Conservation (phyloP, 2,888 invertebrate genomes). For the Caenorhabditis auriculariae region DNA sequence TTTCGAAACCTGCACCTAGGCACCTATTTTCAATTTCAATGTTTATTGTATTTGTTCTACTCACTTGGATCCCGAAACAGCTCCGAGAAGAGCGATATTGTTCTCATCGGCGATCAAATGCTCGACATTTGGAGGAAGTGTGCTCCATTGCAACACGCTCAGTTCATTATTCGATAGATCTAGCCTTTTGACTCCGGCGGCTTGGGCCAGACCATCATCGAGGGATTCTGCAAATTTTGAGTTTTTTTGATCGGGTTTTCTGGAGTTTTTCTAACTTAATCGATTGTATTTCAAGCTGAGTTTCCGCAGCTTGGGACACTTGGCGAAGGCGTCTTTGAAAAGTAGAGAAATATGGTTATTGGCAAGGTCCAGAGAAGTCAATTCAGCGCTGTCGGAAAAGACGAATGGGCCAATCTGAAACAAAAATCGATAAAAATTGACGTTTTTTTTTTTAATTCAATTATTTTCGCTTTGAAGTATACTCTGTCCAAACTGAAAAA, state of each 20-base stretch:
- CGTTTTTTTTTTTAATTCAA: too few species aligned
- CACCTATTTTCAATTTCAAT: too few species aligned
- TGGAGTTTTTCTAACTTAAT: too few species aligned
- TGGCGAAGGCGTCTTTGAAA: slow-evolving; percentile 51
- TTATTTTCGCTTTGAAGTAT: not conserved
- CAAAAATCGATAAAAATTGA: too few species aligned
- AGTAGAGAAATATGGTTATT: slow-evolving; percentile 45
- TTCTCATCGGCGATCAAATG: slow-evolving; percentile 36
- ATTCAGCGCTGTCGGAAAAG: slow-evolving; percentile 49
- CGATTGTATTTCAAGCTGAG: slow-evolving; percentile 50
- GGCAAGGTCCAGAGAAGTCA: slow-evolving; percentile 44
- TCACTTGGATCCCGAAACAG: slow-evolving; percentile 11
- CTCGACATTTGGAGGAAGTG: slow-evolving; percentile 36
- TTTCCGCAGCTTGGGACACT: slow-evolving; percentile 44
- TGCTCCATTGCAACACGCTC: slow-evolving; percentile 30
- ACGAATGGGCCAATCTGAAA: slow-evolving; percentile 50
- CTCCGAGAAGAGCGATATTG: slow-evolving; percentile 35
- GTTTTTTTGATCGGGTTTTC: too few species aligned
- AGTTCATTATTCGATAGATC: slow-evolving; percentile 39
- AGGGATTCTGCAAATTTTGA: slow-evolving; percentile 29
- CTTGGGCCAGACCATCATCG: slow-evolving; percentile 32
- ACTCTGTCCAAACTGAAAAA: too few species aligned
- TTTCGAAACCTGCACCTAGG: not conserved
- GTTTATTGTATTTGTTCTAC: too few species aligned
- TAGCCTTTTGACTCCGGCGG: slow-evolving; percentile 16